Evolutionary conservation across 2,888 invertebrate genomes (phyloP), one percentile per base, ranked within the genome.

Genomic region (Oxycera nigricornis): DNA sequence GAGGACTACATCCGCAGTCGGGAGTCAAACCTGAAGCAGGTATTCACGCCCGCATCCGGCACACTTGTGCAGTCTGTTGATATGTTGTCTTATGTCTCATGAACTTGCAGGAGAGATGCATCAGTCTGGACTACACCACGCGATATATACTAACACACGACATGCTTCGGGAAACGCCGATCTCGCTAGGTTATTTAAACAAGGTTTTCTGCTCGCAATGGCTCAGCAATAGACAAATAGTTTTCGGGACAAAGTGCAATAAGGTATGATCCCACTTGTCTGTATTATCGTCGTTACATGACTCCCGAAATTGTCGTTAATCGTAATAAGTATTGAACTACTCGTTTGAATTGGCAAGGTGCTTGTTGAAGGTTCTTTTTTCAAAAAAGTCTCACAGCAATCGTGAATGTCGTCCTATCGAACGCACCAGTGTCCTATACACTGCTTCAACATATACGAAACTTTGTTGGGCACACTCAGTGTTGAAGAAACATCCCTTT

Each of bases 181-280:
- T 95, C 81, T 91, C 89, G 82, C 88, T 95, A 77, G 93, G 92
- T 79, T 94, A 92, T 84, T 92, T 95, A 88, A 95, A 95, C 86
- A 95, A 95, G 86, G 94, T 95, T 75, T 98, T 97, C 87, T 96
- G 97, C 83, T 96, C 97, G 0, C 93, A 96, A 84, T 98, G 98
- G 97, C 88, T 98, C 46, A 95, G 95, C 79, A 95, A 96, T 86
- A 89, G 95, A 80, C 96, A 97, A 87, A 94, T 98, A 74, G 95
- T 97, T 24, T 96, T 97, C 84, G 98, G 97, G 73, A 97, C 97
- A 68, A 98, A 98, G 86, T 97, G 98, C 86, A 97, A 97, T 87
- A 96, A 96, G 90, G 94, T 94, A 84, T 67, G 75, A 30, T n/a
- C 46, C 17, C 24, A 14, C 26, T 14, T 17, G 35, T 39, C 4